These are phyloP conservation scores for Cryptoprocta ferox DNA, from an alignment of 2,797 vertebrate species.

Conservation along the genomic window DNA sequence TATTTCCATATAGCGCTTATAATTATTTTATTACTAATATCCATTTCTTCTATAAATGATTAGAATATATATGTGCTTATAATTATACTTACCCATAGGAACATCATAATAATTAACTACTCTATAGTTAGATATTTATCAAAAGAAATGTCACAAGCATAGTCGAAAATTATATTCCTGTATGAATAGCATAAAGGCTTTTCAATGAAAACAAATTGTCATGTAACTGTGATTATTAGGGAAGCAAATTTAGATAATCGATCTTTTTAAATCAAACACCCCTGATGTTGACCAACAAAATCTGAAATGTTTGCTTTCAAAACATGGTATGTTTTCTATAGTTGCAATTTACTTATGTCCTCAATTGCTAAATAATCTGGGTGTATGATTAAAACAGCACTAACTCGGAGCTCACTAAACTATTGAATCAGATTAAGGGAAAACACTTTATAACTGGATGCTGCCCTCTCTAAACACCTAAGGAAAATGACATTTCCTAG, in stretches of 20 bases:
- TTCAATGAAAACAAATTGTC: neutral
- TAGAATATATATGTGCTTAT: neutral
- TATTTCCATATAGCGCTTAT: neutral
- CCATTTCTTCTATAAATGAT: neutral
- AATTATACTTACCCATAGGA: neutral
- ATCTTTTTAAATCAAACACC: neutral
- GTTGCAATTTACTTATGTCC: neutral
- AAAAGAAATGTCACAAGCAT: neutral
- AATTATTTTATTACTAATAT: constrained; percentile 50
- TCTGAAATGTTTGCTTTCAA: neutral
- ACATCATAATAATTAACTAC: neutral
- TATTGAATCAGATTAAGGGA: neutral
- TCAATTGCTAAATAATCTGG: neutral
- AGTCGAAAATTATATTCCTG: neutral
- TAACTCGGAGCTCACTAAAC: neutral
- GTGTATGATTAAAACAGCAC: neutral
- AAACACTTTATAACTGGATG: neutral
- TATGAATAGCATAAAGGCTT: neutral
- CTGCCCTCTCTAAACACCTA: fast-evolving
- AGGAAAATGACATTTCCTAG: neutral
- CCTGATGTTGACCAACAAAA: neutral
- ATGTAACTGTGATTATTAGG: neutral
- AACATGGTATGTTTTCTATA: neutral
- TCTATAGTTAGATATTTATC: neutral
- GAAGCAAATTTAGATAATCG: neutral